Conservation (phyloP, 2,888 invertebrate species). For the Hedya salicella region DNA sequence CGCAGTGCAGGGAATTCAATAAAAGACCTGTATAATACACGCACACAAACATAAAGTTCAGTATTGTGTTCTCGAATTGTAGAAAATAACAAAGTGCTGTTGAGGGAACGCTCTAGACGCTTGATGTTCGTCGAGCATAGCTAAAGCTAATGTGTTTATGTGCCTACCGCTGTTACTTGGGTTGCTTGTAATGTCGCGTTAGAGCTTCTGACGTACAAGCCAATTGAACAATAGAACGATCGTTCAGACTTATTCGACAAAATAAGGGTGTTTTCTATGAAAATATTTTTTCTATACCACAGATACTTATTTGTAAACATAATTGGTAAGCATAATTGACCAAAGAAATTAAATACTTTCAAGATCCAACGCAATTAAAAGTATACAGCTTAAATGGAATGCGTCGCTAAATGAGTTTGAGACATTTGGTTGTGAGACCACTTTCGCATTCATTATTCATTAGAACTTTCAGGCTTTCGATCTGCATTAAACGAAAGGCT, state of each 20-base stretch:
- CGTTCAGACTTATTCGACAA: neutral
- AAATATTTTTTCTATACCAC: neutral
- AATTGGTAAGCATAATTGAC: neutral
- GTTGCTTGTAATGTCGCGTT: neutral
- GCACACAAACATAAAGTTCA: slow-evolving; percentile 7
- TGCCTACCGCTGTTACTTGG: slow-evolving; percentile 1
- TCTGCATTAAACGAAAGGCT: no score
- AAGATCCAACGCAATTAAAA: neutral
- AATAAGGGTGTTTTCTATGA: neutral
- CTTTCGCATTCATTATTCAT: neutral
- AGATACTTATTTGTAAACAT: neutral
- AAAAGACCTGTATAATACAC: slow-evolving; percentile 20
- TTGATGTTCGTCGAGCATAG: slow-evolving; percentile 4
- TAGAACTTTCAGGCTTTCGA: neutral
- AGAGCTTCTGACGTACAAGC: neutral
- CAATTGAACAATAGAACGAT: neutral
- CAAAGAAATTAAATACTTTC: neutral
- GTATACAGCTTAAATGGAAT: neutral
- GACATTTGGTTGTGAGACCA: neutral
- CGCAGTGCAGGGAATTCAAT: slow-evolving; percentile 37
- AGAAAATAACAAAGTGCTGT: neutral
- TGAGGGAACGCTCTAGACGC: slow-evolving; percentile 12
- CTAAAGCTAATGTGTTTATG: slow-evolving; percentile 12
- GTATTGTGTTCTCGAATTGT: neutral
- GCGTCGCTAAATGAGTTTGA: neutral